Percentiles rank a stretch among this genome's conserved stretches.
These are phyloP conservation scores for Drosophila nigricruria DNA, from an alignment of 2,888 invertebrate species.

Conservation along the genomic window DNA sequence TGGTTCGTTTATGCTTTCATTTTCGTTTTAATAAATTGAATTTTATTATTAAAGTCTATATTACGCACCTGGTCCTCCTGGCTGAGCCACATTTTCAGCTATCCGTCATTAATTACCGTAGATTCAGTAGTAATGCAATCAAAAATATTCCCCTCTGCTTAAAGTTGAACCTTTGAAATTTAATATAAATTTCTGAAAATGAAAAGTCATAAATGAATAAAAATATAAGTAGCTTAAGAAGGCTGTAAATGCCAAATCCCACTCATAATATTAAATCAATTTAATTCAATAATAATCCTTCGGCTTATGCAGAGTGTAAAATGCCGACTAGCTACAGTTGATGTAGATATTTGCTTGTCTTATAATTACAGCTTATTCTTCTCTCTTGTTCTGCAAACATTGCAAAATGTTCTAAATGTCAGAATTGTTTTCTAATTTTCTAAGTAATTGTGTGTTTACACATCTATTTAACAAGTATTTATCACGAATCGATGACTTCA, in stretches of 20 bases:
- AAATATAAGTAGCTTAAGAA: not conserved
- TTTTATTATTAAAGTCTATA: constrained; percentile 55
- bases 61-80: constrained; percentile 47
- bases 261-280: not conserved
- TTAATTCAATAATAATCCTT: not conserved
- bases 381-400: not conserved
- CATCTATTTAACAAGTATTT: not conserved
- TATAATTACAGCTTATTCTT: not conserved
- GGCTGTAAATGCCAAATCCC: not conserved
- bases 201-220: not conserved
- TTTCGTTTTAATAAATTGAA: constrained; percentile 37
- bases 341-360: not conserved
- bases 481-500: constrained; percentile 6
- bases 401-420: not conserved
- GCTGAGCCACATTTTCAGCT: not conserved
- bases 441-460: constrained; percentile 6
- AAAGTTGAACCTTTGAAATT: not conserved
- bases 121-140: constrained; percentile 35
- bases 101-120: constrained; percentile 47
- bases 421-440: not conserved
- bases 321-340: too few species aligned
- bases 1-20: constrained; percentile 5
- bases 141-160: constrained; percentile 15
- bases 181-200: not conserved
- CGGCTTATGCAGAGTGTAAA: not conserved